Evolutionary conservation across 2,113 vertebrate species (phyloP).

Genomic region (Motacilla tschutschensis): DNA sequence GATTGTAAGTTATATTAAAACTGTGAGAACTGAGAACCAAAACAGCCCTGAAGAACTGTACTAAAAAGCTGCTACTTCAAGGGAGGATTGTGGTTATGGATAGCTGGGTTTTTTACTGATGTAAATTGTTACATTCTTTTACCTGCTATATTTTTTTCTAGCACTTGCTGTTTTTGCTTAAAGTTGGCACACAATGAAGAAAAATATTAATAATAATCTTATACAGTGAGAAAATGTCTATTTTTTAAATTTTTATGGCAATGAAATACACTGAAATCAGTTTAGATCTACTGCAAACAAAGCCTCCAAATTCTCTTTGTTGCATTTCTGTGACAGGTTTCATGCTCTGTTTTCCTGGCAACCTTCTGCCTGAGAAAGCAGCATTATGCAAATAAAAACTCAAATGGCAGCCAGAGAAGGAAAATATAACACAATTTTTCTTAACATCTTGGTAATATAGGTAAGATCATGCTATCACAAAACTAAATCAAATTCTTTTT

Average conservation of each 20-base stretch:
- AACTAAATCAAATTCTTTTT: background rate
- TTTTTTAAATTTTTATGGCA: background rate
- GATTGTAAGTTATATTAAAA: constrained; percentile 39
- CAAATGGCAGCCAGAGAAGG: background rate
- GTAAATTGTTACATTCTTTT: background rate
- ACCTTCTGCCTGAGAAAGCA: background rate
- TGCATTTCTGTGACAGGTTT: constrained; percentile 8
- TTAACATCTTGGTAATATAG: background rate
- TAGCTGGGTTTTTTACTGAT: background rate
- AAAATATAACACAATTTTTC: background rate
- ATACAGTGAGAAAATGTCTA: background rate
- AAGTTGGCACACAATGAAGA: background rate
- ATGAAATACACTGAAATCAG: background rate
- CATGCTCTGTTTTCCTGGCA: constrained; percentile 4
- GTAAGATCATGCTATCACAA: background rate
- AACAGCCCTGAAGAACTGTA: background rate
- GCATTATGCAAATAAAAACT: constrained; percentile 12
- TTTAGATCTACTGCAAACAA: background rate
- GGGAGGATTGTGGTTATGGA: background rate
- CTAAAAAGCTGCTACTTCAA: background rate
- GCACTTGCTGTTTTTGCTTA: background rate
- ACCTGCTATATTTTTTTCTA: background rate
- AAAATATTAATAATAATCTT: background rate
- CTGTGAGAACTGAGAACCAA: background rate
- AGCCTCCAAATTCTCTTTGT: background rate